phyloP scores from a whole-genome alignment of 2,888 invertebrate species.

The Sarcophaga carnaria region DNA sequence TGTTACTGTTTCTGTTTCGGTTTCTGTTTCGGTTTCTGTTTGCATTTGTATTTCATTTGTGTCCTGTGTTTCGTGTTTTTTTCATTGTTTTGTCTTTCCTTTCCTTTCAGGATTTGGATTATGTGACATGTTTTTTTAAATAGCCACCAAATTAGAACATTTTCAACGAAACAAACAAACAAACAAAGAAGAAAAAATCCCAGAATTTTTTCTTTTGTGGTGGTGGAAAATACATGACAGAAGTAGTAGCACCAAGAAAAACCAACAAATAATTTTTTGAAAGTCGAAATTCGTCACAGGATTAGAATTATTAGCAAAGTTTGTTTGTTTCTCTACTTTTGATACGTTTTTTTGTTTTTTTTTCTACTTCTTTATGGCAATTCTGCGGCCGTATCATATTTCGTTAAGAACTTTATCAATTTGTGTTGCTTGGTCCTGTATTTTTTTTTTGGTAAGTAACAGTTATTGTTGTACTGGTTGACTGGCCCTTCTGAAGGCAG shows the following conservation, averaged over 20 bases:
- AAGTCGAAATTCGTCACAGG: conserved; percentile 63
- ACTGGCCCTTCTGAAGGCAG: neutral
- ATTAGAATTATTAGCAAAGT: conserved; percentile 66
- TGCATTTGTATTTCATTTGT: conserved; percentile 14
- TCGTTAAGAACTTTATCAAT: conserved; percentile 58
- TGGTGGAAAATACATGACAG: conserved; percentile 41
- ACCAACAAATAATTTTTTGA: conserved; percentile 44
- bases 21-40: neutral
- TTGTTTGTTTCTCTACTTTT: conserved; percentile 22
- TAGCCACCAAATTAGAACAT: conserved; percentile 62
- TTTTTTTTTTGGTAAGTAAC: conserved; percentile 1
- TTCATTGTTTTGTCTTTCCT: conserved; percentile 12
- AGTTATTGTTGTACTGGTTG: neutral
- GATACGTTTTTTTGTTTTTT: neutral
- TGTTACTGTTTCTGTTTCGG: too few relatives aligned
- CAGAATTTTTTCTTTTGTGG: neutral
- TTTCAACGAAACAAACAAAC: conserved; percentile 10
- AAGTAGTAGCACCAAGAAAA: conserved; percentile 5
- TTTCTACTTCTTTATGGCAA: conserved; percentile 32
- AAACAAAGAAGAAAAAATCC: conserved; percentile 24
- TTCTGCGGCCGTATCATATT: conserved; percentile 58
- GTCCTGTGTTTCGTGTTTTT: neutral
- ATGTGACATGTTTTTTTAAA: conserved; percentile 66
- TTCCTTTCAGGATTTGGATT: conserved; percentile 40
- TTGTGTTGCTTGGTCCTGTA: conserved; percentile 28